Evolutionary conservation across 2,113 vertebrate genomes (phyloP), one percentile per base, ranked within the genome.

Genomic region (Hiodon alosoides): DNA sequence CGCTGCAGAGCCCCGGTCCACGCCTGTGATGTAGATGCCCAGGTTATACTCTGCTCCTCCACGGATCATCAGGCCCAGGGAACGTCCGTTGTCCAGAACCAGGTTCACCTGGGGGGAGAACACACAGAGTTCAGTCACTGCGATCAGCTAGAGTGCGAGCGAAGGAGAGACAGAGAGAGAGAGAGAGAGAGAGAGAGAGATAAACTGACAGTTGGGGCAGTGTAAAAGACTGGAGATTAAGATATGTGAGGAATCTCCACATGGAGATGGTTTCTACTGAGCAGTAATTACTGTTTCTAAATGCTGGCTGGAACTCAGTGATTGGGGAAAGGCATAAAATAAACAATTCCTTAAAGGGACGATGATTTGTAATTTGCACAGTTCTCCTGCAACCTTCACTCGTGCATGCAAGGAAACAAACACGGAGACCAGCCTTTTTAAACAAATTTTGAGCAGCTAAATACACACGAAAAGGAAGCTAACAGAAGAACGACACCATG

Each of bases 21-120:
- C 95, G 0, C 97, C 97, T 0, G 97, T 96, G 90, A 99, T 94
- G 86, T 98, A 99, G 82, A 99, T 96, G 53, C 97, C 97, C 73
- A 99, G 86, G 17, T 95, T 93, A 3, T 98, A 99, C 65, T 99
- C 97, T 0, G 94, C 94, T 72, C 97, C 97, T 3, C 97, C 97
- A 0, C 97, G 90, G 81, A 99, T 96, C 82, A 98, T 98, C 72
- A 99, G 90, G 59, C 97, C 97, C 81, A 99, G 87, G 62, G 96
- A 96, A 0, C 94, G 94, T 4, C 96, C 97, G 1, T 98, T 94
- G 0, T 95, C 94, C 86, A 98, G 85, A 51, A 98, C 93, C 88
- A 99, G 82, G 81, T 98, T 98, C 74, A 99, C 97, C 96, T 98
- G 84, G 47, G 67, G 67, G 58, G 58, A 31, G 14, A 4, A 48